Base-by-base conservation (phyloP, 2,888 invertebrate genomes). In the Tubulanus polymorphus region DNA sequence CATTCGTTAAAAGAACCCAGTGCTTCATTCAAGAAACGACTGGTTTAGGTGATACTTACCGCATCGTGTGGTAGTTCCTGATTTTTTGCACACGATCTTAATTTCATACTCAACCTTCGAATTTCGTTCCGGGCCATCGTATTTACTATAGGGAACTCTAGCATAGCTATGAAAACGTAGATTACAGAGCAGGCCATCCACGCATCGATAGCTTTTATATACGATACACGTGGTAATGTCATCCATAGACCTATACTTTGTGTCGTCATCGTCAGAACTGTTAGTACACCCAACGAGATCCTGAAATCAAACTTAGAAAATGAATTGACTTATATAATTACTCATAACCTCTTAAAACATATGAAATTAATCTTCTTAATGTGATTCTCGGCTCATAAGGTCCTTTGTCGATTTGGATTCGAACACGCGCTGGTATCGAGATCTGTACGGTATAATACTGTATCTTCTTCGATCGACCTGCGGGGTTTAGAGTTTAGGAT, bases 251-350 rank as follows among this genome's bases (percentile, higher is more conserved):
- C 37, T 2, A 41, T 41, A 32, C 28, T 37, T 47, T 53, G 53
- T 27, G 53, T 53, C 10, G 53, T 53, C 53, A 53, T 53, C n/a
- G 53, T 53, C n/a, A 53, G 54, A 8, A 53, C 53, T 10, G 53
- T 53, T 6, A 53, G 53, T 27, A 53, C 18, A 12, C 53, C 53
- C 3, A 53, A 18, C 1, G 48, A 53, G 45, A 53, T 53, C 47
- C 53, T 45, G n/a, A n/a, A n/a, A n/a, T n/a, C n/a, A n/a, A n/a
- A n/a, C n/a, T n/a, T n/a, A n/a, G n/a, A n/a, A n/a, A n/a, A n/a
- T n/a, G n/a, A n/a, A n/a, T n/a, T n/a, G n/a, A n/a, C n/a, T n/a
- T n/a, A n/a, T n/a, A n/a, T n/a, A n/a, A n/a, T n/a, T n/a, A n/a
- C n/a, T n/a, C n/a, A n/a, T n/a, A n/a, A n/a, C n/a, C n/a, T n/a